A percentile compares a stretch with the other conserved stretches of the same genome.
Conservation (phyloP, 2,797 vertebrate genomes). For the Dendrocincla tyrannina region DNA sequence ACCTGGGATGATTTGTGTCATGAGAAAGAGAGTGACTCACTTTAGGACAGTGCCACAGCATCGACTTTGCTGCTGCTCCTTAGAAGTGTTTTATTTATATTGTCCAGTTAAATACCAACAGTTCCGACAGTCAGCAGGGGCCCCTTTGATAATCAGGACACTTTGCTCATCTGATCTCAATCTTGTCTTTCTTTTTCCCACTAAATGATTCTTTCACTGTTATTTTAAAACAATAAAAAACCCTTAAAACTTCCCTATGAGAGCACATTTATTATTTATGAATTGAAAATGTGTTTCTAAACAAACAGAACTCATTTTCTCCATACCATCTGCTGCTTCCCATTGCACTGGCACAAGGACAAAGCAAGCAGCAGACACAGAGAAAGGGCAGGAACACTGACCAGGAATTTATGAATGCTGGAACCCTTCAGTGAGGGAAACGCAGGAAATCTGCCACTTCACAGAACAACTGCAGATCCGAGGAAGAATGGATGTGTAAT, state of each 20-base stretch:
- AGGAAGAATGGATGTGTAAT: not conserved
- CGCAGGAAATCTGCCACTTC: not conserved
- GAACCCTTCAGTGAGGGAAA: not conserved
- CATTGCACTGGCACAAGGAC: not conserved
- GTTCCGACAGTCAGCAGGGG: not conserved
- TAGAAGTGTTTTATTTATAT: not conserved
- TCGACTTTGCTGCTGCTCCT: not conserved
- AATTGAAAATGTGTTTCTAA: conserved; percentile 47
- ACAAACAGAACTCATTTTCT: conserved; percentile 38
- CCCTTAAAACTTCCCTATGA: not conserved
- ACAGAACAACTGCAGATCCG: not conserved
- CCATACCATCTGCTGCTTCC: conserved; percentile 42
- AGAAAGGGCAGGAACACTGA: not conserved
- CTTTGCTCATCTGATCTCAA: not conserved
- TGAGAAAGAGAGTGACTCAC: not conserved
- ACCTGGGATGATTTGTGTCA: not conserved
- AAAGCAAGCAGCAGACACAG: not conserved
- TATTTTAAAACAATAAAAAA: not conserved
- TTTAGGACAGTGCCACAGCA: not conserved
- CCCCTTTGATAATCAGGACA: not conserved
- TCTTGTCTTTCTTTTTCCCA: not conserved
- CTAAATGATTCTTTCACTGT: not conserved
- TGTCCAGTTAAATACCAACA: not conserved
- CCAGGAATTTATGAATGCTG: not conserved
- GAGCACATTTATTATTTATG: conserved; percentile 17